Conservation (phyloP, 2,797 vertebrate species). For the Cygnus olor region DNA sequence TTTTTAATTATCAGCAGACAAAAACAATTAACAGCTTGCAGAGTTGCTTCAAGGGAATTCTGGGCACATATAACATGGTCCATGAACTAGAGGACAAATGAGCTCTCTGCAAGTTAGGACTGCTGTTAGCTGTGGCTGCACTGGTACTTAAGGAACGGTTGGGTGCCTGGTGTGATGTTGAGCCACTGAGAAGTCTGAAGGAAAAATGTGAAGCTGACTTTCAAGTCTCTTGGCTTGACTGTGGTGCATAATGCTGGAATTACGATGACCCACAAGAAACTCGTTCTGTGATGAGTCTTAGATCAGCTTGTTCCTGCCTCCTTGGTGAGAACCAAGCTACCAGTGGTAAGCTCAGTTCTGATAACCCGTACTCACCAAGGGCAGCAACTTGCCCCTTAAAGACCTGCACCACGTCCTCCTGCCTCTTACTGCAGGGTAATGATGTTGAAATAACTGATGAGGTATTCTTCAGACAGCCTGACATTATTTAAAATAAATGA, state of each 20-base stretch:
- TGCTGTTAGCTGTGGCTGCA: not conserved
- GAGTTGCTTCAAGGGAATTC: not conserved
- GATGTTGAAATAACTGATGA: not conserved
- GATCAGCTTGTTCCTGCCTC: not conserved
- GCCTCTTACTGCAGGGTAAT: not conserved
- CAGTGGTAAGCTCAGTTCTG: not conserved
- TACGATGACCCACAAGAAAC: not conserved
- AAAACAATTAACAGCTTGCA: not conserved
- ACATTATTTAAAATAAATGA: not conserved
- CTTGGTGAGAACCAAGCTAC: not conserved
- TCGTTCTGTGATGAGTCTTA: not conserved
- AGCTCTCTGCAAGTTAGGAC: no score
- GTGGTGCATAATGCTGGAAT: not conserved
- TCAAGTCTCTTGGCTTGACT: no score
- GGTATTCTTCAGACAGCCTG: not conserved
- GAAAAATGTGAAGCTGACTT: not conserved
- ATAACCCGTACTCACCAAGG: not conserved
- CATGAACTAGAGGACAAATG: not conserved
- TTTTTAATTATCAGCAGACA: not conserved
- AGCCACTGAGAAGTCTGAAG: not conserved
- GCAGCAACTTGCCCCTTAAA: not conserved
- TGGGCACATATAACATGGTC: not conserved
- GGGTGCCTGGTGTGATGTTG: rapidly evolving
- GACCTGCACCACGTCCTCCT: not conserved
- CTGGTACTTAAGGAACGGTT: not conserved